Evolutionary conservation across 2,888 invertebrate species (phyloP), one percentile per base, ranked within the genome.

Genomic region (Dryocosmus kuriphilus): DNA sequence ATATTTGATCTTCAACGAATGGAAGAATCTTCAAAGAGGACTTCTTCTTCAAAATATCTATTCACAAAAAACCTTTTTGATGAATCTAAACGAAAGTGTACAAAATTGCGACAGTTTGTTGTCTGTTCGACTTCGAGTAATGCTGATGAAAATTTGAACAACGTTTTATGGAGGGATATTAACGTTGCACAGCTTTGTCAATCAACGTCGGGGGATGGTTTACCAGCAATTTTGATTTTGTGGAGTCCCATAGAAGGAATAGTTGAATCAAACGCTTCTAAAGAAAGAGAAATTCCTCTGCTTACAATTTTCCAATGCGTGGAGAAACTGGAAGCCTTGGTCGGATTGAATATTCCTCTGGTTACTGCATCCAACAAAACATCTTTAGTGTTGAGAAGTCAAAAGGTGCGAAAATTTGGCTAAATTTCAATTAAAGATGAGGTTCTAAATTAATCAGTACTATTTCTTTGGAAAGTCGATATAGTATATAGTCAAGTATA

Each of bases 1-100:
- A 78, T 85, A 27, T 83, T 85, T 30, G 82, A 83, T 74, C 77
- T 84, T 6, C 78, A 77, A 32, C 71, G 80, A 32, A 77, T 75
- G 19, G 30, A 60, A n/a, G 2, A 16, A 14, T 60, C n/a, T 16
- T 30, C 35, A 14, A 71, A 65, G 1, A 75, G 6, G 1, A 30
- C 46, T n/a, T 2, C 22, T 11, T 14, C 32, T 55, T 55, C 4
- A 1, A 30, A 46, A 46, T 32, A 67, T 2, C 16, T 55, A 2
- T 62, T 77, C 0, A 83, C 82, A 5, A 80, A 80, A 73, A 46
- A 63, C 30, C 0, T 81, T 0, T 79, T 82, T 27, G 79, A 80
- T 24, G 81, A 83, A 76, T 81, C 81, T 6, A 79, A 78, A 74
- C 24, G 27, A 0, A 32, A 35, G 3, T 79, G 79, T 22, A n/a